phyloP scores from a whole-genome alignment of 2,888 invertebrate genomes.

The Troglohyphantes excavatus region DNA sequence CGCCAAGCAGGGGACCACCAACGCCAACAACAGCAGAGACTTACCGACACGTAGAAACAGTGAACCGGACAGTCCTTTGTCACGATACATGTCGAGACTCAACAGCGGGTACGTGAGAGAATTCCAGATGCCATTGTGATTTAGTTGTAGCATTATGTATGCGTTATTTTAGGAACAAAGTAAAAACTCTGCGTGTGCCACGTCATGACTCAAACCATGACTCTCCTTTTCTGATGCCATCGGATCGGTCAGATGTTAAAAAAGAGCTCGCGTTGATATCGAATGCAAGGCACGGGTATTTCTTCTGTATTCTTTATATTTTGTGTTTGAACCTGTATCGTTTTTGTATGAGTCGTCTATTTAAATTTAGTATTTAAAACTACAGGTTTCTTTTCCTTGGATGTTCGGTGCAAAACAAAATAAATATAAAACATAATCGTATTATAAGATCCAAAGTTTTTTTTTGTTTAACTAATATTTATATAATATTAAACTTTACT shows the following conservation, averaged over 20 bases:
- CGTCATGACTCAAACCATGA: conserved; percentile 45
- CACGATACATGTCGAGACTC: conserved; percentile 71
- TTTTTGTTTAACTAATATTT: no score
- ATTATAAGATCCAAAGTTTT: no score
- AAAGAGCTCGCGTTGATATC: neutral
- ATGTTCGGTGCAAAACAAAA: neutral
- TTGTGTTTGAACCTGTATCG: conserved; percentile 29
- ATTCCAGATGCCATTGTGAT: conserved; percentile 78
- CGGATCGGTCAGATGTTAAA: neutral
- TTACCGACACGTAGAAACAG: conserved; percentile 33
- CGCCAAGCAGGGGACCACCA: conserved; percentile 27
- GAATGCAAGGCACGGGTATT: conserved; percentile 45
- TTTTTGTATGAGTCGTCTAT: conserved; percentile 21
- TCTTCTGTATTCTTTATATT: conserved; percentile 8
- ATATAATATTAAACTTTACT: no score
- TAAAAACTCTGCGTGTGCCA: conserved; percentile 54
- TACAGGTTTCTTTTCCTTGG: neutral
- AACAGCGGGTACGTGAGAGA: conserved; percentile 78
- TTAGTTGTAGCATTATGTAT: conserved; percentile 60
- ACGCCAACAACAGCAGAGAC: conserved; percentile 22
- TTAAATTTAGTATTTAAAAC: conserved; percentile 28
- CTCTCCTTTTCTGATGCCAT: conserved; percentile 16
- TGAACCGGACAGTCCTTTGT: conserved; percentile 72
- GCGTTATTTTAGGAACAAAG: conserved; percentile 45
- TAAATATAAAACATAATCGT: no score